Conservation (phyloP, 2,797 vertebrate species). For the Hirundo rustica region DNA sequence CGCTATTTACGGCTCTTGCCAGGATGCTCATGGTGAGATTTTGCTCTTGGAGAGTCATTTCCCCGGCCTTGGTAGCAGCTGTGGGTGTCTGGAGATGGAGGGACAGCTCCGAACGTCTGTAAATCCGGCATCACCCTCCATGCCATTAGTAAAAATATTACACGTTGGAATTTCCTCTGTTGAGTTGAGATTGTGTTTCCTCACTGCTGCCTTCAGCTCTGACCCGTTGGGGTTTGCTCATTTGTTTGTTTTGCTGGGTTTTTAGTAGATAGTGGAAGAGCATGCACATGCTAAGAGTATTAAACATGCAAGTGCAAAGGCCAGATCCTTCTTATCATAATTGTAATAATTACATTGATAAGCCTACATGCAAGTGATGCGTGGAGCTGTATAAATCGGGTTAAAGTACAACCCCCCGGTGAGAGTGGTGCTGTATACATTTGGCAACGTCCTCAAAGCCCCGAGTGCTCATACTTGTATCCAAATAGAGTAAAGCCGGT, state of each 20-base stretch:
- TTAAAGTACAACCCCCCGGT: slow-evolving; percentile 61
- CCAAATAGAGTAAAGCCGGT: slow-evolving; percentile 63
- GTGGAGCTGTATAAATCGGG: slow-evolving; percentile 48
- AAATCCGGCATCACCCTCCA: background rate
- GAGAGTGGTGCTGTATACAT: slow-evolving; percentile 64
- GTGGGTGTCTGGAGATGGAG: background rate
- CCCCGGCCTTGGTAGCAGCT: background rate
- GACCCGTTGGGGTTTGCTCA: background rate
- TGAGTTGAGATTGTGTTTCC: background rate
- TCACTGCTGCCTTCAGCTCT: slow-evolving; percentile 22
- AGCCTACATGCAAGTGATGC: background rate
- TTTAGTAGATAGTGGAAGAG: background rate
- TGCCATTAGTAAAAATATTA: background rate
- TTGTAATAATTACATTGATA: background rate
- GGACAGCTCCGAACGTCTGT: background rate
- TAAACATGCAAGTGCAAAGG: slow-evolving; percentile 52
- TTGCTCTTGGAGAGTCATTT: background rate
- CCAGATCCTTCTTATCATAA: slow-evolving; percentile 28
- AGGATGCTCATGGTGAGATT: background rate
- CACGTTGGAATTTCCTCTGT: background rate
- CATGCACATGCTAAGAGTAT: slow-evolving; percentile 20
- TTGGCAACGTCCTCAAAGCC: slow-evolving; percentile 28
- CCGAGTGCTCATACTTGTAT: slow-evolving; percentile 48
- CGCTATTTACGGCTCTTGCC: background rate
- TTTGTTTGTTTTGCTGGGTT: background rate